Evolutionary conservation across 2,797 vertebrate genomes (phyloP), one percentile per base, ranked within the genome.

Genomic region (Mormyrops attenuatus): DNA sequence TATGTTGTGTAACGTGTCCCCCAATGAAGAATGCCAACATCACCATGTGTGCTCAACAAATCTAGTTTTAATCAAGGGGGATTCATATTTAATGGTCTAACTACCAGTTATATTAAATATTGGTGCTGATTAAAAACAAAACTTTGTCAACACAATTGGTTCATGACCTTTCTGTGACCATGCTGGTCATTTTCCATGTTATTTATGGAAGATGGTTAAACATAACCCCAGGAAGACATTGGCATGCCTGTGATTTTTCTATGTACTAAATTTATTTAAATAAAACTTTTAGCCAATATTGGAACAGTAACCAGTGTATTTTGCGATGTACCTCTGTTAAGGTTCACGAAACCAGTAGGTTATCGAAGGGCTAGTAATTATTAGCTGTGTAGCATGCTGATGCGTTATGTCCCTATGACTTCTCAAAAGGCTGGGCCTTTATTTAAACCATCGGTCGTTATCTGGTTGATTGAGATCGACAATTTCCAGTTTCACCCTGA

Each of bases 41-140:
- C 63, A 69, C 11, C 26, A 69, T 15, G 63, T 69, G 26, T 69
- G 63, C 63, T 30, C 26, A 34, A 34, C 26, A 15, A 69, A 69
- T 69, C 63, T 69, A 69, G 30, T 73, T 73, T 73, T 34, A 38
- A 73, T 34, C 30, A 73, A 34, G 30, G 66, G 63, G 66, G 66
- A 38, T 38, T 73, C 30, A 17, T 73, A 73, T 73, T 73, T 73
- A 73, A 73, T 2, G 11, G 50, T 52, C 50, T 8, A 17, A 57
- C 4, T 3, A n/a, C 55, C 17, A 57, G 55, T 80, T 41, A 80
- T 80, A 44, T 80, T 80, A 73, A 73, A 73, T 73, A n/a, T 41
- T 38, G 73, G 38, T 80, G 73, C 73, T 44, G 34, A 80, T 80
- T 80, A 80, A 80, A 80, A 80, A 80, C 73, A n/a, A 73, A 26